These are phyloP conservation scores for Brachypodius melanocephalos DNA, from an alignment of 2,113 vertebrate species.

Conservation along the genomic window DNA sequence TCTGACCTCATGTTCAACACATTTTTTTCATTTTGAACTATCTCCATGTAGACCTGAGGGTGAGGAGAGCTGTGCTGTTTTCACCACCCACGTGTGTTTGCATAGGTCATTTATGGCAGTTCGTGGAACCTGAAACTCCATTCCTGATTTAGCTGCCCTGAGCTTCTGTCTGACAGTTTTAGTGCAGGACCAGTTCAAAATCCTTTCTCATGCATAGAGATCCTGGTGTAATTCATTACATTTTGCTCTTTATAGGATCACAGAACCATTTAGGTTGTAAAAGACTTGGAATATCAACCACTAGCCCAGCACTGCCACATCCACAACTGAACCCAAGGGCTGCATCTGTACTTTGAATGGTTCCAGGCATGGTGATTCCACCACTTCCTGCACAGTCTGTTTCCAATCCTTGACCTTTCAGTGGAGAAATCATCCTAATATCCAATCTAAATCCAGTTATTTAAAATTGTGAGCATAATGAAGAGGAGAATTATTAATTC, in stretches of 20 bases:
- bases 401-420: background rate
- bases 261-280: background rate
- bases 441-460: background rate
- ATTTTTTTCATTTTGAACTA: background rate
- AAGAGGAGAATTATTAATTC: background rate
- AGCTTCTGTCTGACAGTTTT: background rate
- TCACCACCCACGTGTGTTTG: rapidly evolving
- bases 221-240: background rate
- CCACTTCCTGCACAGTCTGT: background rate
- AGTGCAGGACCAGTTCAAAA: background rate
- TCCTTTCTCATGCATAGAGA: background rate
- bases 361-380: background rate
- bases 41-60: rapidly evolving
- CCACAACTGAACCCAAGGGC: background rate
- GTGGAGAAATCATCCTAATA: background rate
- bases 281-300: background rate
- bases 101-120: background rate
- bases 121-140: background rate
- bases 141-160: background rate
- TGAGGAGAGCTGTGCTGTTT: background rate
- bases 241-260: background rate
- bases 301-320: background rate
- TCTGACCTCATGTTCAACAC: background rate
- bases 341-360: background rate
- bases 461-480: background rate